Evolutionary conservation across 2,888 invertebrate genomes (phyloP).

Genomic region (Iphiclides podalirius): DNA sequence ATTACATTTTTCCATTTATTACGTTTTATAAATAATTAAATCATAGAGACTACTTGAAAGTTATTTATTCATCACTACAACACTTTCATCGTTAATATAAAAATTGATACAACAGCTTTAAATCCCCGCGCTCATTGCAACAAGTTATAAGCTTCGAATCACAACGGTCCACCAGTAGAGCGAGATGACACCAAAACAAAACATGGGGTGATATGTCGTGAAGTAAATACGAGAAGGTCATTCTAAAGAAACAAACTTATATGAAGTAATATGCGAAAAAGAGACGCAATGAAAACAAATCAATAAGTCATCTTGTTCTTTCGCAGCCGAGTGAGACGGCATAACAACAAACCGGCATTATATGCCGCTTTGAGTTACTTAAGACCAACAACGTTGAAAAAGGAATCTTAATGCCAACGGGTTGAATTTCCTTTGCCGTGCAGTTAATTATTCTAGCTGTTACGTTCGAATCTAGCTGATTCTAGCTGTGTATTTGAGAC

Average conservation of each 20-base stretch:
- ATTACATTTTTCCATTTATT: not conserved
- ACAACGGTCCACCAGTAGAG: conserved; percentile 59
- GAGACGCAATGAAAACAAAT: conserved; percentile 81
- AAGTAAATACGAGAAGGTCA: conserved; percentile 75
- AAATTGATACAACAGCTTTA: not conserved
- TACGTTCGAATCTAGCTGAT: no score
- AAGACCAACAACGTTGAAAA: conserved; percentile 34
- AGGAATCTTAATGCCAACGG: conserved; percentile 40
- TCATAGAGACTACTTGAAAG: no score
- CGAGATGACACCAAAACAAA: conserved; percentile 75
- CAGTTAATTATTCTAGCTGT: conserved; percentile 22
- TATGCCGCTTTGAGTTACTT: conserved; percentile 56
- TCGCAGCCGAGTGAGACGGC: conserved; percentile 69
- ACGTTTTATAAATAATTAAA: no score
- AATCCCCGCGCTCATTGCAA: conserved; percentile 24
- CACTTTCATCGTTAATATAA: not conserved
- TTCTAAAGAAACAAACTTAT: conserved; percentile 58
- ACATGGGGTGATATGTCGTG: conserved; percentile 57
- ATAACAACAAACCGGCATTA: conserved; percentile 77
- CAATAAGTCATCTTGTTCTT: conserved; percentile 71
- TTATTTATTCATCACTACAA: no score
- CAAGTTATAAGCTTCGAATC: conserved; percentile 37
- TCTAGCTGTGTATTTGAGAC: conserved; percentile 43
- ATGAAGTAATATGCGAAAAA: conserved; percentile 54
- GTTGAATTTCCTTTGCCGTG: conserved; percentile 1